A percentile compares a stretch with the other conserved stretches of the same genome.
phyloP scores from a whole-genome alignment of 2,797 vertebrate species.

The Hydrophis major region DNA sequence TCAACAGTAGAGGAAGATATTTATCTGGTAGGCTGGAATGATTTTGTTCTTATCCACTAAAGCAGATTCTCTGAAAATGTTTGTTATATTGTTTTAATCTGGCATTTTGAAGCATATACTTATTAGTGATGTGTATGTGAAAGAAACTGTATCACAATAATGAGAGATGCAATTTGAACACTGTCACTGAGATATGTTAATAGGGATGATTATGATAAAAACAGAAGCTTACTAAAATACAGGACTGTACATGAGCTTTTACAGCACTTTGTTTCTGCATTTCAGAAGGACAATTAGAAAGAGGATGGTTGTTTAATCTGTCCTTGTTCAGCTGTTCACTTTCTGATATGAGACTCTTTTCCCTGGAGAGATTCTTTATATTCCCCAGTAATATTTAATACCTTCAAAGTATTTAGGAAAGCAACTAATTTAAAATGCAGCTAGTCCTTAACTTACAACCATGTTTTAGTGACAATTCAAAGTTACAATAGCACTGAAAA shows the following conservation, averaged over 20 bases:
- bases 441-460: not conserved
- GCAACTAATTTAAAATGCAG: not conserved
- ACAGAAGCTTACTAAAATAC: conserved; percentile 65
- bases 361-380: not conserved
- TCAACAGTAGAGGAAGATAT: not conserved
- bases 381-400: not conserved
- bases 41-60: conserved; percentile 51
- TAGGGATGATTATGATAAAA: conserved; percentile 50
- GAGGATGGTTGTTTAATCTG: not conserved
- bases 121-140: conserved; percentile 57
- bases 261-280: conserved; percentile 20
- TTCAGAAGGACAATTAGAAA: not conserved
- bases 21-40: conserved; percentile 28
- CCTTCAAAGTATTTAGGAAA: not conserved
- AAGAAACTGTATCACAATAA: conserved; percentile 46
- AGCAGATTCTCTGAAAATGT: conserved; percentile 48
- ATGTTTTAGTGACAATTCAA: not conserved
- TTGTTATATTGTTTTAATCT: conserved; percentile 62
- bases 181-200: conserved; percentile 52
- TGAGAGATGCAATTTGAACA: conserved; percentile 60
- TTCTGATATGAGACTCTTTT: not conserved
- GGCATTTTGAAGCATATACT: conserved; percentile 56
- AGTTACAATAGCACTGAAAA: not conserved
- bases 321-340: not conserved
- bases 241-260: conserved; percentile 11